A percentile compares a stretch with the other conserved stretches of the same genome.
Conservation (phyloP, 2,888 invertebrate species). For the Diaphora mendica region DNA sequence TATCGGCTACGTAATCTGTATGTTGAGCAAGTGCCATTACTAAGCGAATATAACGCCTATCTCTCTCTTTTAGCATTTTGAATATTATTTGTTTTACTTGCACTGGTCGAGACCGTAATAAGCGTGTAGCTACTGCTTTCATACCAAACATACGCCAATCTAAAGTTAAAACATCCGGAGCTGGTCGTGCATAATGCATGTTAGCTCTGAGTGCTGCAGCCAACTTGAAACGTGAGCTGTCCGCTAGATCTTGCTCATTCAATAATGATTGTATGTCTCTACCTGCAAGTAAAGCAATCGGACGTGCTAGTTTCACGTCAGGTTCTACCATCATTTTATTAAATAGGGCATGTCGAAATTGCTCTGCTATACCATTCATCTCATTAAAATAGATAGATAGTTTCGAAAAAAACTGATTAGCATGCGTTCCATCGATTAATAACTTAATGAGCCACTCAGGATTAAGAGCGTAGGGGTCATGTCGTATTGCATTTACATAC, state of each 20-base stretch:
- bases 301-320: constrained; percentile 31
- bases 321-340: constrained; percentile 19
- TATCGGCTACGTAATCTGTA: constrained; percentile 42
- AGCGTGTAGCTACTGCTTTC: constrained; percentile 62
- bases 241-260: constrained; percentile 32
- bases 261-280: constrained; percentile 33
- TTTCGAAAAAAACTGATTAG: constrained; percentile 44
- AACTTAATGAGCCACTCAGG: constrained; percentile 45
- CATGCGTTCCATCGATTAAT: constrained; percentile 25
- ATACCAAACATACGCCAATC: constrained; percentile 62
- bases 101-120: constrained; percentile 49
- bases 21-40: constrained; percentile 58
- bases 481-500: constrained; percentile 67
- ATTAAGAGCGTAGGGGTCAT: constrained; percentile 56
- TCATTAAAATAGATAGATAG: constrained; percentile 67
- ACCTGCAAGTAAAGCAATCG: constrained; percentile 37
- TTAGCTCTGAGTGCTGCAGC: constrained; percentile 59
- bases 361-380: constrained; percentile 56
- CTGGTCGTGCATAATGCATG: constrained; percentile 58
- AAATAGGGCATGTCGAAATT: constrained; percentile 35
- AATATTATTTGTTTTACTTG: constrained; percentile 48
- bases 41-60: constrained; percentile 52
- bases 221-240: constrained; percentile 33
- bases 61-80: constrained; percentile 51
- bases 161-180: constrained; percentile 51